phyloP scores from a whole-genome alignment of 2,797 vertebrate species.

The Protosalanx chinensis region DNA sequence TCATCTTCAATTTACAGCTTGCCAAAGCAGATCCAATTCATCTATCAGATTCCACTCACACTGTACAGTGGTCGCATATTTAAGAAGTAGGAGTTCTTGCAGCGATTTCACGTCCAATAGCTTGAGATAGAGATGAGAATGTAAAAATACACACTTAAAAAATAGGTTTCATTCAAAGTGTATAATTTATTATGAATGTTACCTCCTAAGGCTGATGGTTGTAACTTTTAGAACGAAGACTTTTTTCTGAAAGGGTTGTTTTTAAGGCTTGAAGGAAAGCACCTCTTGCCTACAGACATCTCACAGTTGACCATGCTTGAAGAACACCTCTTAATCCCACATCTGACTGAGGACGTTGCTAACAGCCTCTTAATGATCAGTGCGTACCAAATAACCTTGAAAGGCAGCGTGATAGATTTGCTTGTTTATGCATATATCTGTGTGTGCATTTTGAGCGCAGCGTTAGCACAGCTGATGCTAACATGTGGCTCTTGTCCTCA shows the following conservation, averaged over 20 bases:
- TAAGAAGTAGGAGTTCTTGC: too few species aligned
- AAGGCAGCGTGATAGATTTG: neutral
- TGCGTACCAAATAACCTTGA: conserved; percentile 2
- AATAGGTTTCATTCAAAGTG: neutral
- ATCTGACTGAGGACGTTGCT: conserved; percentile 1
- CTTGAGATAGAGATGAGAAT: neutral
- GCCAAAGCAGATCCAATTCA: conserved; percentile 27
- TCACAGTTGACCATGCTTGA: neutral
- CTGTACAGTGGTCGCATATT: neutral
- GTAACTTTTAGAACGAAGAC: neutral
- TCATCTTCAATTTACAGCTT: conserved; percentile 29
- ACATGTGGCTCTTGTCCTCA: neutral
- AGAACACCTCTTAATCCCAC: neutral
- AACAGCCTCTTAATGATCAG: conserved; percentile 10
- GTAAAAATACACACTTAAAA: neutral
- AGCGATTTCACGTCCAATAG: neutral
- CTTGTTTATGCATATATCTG: neutral
- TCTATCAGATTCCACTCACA: conserved; percentile 2
- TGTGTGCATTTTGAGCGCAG: neutral
- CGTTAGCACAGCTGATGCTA: neutral
- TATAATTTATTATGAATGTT: neutral
- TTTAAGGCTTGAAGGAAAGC: neutral
- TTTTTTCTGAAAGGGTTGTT: neutral
- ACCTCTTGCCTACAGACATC: neutral
- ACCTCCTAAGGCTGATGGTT: neutral